A percentile compares a stretch with the other conserved stretches of the same genome.
Conservation (phyloP, 2,888 invertebrate genomes). For the Netelia inedita region DNA sequence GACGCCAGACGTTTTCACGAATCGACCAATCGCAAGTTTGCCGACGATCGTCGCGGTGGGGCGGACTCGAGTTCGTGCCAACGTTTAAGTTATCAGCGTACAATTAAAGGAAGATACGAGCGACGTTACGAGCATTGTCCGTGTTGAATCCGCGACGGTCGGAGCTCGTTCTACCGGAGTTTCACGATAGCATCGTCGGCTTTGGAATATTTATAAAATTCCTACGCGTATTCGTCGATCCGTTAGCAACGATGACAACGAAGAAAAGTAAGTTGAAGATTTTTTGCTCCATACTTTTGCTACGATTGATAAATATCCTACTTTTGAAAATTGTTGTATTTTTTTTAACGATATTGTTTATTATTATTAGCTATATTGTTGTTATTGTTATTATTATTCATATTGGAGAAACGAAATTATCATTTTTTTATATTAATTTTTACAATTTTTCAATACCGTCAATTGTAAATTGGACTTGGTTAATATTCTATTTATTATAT, state of each 20-base stretch:
- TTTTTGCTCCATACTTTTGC: background rate
- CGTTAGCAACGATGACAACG: conserved; percentile 21
- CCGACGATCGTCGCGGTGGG: background rate
- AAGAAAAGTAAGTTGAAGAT: conserved; percentile 22
- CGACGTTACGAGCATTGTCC: conserved; percentile 11
- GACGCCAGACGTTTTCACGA: background rate
- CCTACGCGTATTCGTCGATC: background rate
- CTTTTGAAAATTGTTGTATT: background rate
- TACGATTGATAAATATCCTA: background rate
- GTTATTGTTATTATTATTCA: background rate
- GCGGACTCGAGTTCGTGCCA: background rate
- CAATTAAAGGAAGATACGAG: conserved; percentile 29
- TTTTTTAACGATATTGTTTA: background rate
- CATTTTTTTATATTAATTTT: background rate
- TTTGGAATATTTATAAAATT: background rate
- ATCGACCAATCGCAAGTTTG: background rate
- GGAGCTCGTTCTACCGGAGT: conserved; percentile 13
- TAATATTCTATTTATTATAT: background rate
- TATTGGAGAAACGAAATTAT: background rate
- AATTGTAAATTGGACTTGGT: background rate
- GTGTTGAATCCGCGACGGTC: conserved; percentile 27
- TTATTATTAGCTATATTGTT: background rate
- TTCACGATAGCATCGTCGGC: conserved; percentile 16
- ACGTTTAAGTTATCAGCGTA: background rate
- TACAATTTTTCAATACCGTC: background rate